Evolutionary conservation across 2,888 invertebrate species (phyloP), one percentile per base, ranked within the genome.

Genomic region (Orthonevra nobilis): DNA sequence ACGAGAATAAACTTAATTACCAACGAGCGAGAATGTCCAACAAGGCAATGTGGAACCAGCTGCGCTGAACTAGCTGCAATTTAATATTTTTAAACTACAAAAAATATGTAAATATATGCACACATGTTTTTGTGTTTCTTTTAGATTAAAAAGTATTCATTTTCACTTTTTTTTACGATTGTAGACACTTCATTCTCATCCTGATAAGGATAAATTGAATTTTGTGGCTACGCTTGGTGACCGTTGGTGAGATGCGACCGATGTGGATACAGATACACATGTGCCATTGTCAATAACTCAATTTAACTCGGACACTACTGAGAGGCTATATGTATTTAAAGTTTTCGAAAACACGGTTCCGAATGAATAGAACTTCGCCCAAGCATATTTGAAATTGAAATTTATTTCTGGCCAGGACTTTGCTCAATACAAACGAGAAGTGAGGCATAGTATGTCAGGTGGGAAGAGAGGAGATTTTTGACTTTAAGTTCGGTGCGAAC

Each of bases 1-100:
- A n/a, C n/a, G n/a, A n/a, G n/a, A n/a, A n/a, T 52, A 70, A 42
- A 61, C 69, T 44, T 70, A 70, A 70, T 70, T 61, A 46, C 52
- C 44, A 34, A 61, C 69, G 61, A n/a, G 58, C 44, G 50, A 36
- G 52, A n/a, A 26, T 12, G 38, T 40, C 44, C 46, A 44, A 38
- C 19, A 56, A 32, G 42, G 14, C 30, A 44, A 14, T 20, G n/a
- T n/a, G 14, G 23, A 58, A 66, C 50, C 12, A 38, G 17, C 23
- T 72, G 63, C 30, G 15, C 6, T 34, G n/a, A n/a, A 28, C 20
- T 28, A 26, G 50, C 48, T 64, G 56, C 48, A 72, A 56, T 56
- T 56, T 48, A 48, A 64, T 56, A 20, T 40, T 7, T 64, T 46
- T 46, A 64, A n/a, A n/a, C n/a, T 48, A 56, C 56, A 56, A 50